Conservation (phyloP, 2,797 vertebrate genomes). For the Anabas testudineus region DNA sequence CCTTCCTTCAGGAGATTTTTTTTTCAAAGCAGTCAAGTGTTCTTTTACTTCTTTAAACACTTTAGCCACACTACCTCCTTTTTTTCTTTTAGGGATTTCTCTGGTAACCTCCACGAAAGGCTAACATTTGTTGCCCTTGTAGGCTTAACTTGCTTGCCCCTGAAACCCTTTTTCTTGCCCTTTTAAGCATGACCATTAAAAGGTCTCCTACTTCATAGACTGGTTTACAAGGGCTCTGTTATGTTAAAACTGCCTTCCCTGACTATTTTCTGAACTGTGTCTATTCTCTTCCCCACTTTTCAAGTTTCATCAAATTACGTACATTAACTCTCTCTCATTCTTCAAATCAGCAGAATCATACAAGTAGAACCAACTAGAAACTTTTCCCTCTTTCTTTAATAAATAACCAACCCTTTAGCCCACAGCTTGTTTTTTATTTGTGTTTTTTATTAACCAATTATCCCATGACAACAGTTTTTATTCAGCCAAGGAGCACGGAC, state of each 20-base stretch:
- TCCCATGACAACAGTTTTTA: conserved; percentile 96
- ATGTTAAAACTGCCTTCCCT: conserved; percentile 77
- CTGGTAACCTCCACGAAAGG: conserved; percentile 49
- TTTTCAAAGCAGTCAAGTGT: conserved; percentile 64
- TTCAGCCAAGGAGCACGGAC: conserved; percentile 92
- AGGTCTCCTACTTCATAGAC: conserved; percentile 63
- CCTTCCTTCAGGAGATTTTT: conserved; percentile 51
- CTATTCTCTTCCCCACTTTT: conserved; percentile 56
- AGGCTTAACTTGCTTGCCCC: conserved; percentile 68
- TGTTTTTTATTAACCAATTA: conserved; percentile 91
- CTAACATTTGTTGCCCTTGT: conserved; percentile 61
- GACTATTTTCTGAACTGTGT: conserved; percentile 82
- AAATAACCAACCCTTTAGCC: conserved; percentile 57
- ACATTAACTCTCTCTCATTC: conserved; percentile 26
- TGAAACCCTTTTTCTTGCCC: conserved; percentile 45
- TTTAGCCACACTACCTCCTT: conserved; percentile 66
- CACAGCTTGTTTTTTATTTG: conserved; percentile 81
- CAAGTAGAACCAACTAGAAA: conserved; percentile 74
- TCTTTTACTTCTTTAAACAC: conserved; percentile 72
- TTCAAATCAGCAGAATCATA: conserved; percentile 33
- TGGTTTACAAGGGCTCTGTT: conserved; percentile 81
- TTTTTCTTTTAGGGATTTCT: conserved; percentile 59
- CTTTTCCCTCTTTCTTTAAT: conserved; percentile 71
- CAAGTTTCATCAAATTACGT: conserved; percentile 27
- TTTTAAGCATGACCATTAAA: conserved; percentile 58